Base-by-base conservation (phyloP, 2,113 vertebrate species). In the Cavia porcellus region DNA sequence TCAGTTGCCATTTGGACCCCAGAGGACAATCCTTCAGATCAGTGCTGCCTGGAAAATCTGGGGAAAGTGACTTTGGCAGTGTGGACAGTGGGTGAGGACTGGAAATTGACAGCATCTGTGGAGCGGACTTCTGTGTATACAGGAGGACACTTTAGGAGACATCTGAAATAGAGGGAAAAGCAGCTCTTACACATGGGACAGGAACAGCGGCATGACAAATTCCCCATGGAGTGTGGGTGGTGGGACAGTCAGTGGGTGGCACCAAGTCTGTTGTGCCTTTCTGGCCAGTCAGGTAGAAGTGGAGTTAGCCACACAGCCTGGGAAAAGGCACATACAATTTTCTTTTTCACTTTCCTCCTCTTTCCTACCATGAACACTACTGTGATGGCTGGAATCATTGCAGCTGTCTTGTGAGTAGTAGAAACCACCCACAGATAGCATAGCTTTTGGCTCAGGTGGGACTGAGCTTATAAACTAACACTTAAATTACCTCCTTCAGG, bases 221-320 rank as follows among this genome's bases (percentile, higher is more conserved):
- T 68, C 15, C 32, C 30, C 35, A 30, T 1, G 12, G 85, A 12
- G 38, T 9, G 13, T 14, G 14, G 84, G 3, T 5, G 10, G 28
- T 9, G 1, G 32, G 17, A 28, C 1, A 0, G 28, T 4, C 7
- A 0, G 2, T 10, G 42, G 52, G 8, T 0, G 19, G 12, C 22
- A 13, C 4, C 0, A 3, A 5, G 42, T 38, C 50, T 57, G 38
- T 30, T 9, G 42, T 3, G 8, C 5, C 45, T 12, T 20, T 17
- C 35, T 64, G 24, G 11, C 38, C 50, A 45, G 50, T 14, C 28
- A 20, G 70, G n/a, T 24, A 20, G 61, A 68, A 25, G 59, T 25
- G 11, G 35, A 80, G 28, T 68, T 15, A 57, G 17, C 22, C 11
- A 4, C 3, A 9, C 82, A 20, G 30, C 12, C 13, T 24, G 11